These are phyloP conservation scores for Danio albolineatus DNA, from an alignment of 2,797 vertebrate species.

Conservation along the genomic window DNA sequence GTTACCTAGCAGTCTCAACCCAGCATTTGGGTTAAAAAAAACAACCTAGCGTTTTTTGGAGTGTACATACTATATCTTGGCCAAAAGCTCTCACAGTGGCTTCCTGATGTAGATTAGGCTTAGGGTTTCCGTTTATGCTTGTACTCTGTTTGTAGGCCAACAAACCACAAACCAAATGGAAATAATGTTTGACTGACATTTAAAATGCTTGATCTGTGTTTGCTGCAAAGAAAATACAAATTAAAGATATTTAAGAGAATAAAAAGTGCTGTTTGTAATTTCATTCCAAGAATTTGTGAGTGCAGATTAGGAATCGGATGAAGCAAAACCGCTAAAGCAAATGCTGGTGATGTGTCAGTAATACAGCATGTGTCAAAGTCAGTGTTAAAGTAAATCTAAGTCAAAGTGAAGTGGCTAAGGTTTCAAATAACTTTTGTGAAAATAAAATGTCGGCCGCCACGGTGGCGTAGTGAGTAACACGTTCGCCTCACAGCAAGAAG, in stretches of 20 bases:
- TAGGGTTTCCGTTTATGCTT: neutral
- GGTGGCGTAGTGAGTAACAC: too few species aligned
- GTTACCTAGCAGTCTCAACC: too few species aligned
- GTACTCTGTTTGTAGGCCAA: neutral
- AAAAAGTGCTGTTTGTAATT: too few species aligned
- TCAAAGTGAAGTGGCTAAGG: too few species aligned
- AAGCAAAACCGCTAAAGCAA: neutral
- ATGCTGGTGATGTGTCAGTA: neutral
- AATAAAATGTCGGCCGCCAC: too few species aligned
- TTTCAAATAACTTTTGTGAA: too few species aligned
- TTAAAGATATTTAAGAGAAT: neutral
- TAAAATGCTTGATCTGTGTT: neutral
- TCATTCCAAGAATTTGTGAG: neutral
- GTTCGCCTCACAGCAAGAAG: too few species aligned
- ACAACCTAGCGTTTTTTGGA: too few species aligned
- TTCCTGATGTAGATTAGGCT: neutral
- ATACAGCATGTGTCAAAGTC: neutral
- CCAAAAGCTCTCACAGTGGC: neutral
- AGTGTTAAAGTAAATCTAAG: neutral
- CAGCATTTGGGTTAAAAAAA: too few species aligned
- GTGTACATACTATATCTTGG: conserved; percentile 8
- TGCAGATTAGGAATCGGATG: neutral
- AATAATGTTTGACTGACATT: neutral
- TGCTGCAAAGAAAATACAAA: neutral
- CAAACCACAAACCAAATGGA: neutral